phyloP scores from a whole-genome alignment of 2,797 vertebrate species.

The Kryptolebias ocellatus region DNA sequence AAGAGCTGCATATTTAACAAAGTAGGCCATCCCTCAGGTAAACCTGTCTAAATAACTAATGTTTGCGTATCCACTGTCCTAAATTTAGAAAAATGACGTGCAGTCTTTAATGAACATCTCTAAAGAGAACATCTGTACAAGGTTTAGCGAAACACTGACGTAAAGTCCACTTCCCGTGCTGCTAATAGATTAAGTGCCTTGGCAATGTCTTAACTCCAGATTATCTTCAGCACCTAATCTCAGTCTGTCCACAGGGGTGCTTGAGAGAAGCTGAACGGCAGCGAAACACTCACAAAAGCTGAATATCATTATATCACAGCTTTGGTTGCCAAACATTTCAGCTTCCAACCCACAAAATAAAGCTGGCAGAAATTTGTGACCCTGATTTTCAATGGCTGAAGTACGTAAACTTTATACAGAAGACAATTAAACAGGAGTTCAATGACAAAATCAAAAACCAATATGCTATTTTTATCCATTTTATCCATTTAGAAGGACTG shows the following conservation, averaged over 20 bases:
- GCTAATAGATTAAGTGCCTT: conserved; percentile 69
- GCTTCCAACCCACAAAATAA: no score
- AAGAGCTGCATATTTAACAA: no score
- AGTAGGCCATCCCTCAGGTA: not conserved
- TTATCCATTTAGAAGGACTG: no score
- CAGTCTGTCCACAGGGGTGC: conserved; percentile 66
- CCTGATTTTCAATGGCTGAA: not conserved
- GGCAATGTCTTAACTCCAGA: conserved; percentile 68
- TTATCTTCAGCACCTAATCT: conserved; percentile 74
- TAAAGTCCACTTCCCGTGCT: conserved; percentile 31
- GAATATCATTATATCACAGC: no score
- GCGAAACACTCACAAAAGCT: not conserved
- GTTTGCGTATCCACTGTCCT: not conserved
- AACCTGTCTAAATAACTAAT: not conserved
- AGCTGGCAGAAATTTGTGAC: no score
- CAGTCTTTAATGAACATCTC: not conserved
- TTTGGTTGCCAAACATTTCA: no score
- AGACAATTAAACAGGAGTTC: no score
- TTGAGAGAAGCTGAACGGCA: conserved; percentile 12
- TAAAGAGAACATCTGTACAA: conserved; percentile 4
- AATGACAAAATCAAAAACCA: no score
- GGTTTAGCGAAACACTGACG: conserved; percentile 17
- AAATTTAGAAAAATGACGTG: not conserved
- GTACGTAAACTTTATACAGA: no score
- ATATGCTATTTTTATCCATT: no score